Evolutionary conservation across 2,888 invertebrate genomes (phyloP), one percentile per base, ranked within the genome.

Genomic region (Suillia variegata): DNA sequence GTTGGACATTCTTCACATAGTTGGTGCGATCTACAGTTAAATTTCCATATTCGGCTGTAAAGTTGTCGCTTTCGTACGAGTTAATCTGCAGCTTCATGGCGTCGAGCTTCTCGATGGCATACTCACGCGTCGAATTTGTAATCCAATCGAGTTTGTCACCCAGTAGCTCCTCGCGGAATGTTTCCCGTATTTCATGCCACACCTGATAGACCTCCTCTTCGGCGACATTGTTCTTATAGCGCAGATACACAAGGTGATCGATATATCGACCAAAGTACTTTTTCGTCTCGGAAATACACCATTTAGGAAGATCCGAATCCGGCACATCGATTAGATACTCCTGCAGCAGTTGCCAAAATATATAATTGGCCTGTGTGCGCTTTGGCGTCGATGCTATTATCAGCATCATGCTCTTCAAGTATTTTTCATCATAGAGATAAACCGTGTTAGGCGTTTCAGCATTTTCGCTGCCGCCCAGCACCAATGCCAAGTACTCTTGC

Each of bases 111-210:
- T 67, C 64, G 5, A 77, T 64, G 33, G 79, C 79, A 51, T 67
- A 52, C 13, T 55, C 51, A 1, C 78, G 67, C 0, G 77, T 77
- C 1, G 18, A 49, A n/a, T 75, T 72, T 2, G 67, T 50, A 21
- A 77, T 79, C 77, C 80, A 77, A 54, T 75, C 69, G 4, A 70
- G 67, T 31, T 72, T 75, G 54, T 79, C 71, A 4, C 74, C 70
- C 0, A 51, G 58, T 31, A 77, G 33, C 1, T 74, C 65, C 4
- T 63, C 61, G 1, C 68, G 70, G 56, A 80, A 80, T 0, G 70
- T 61, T 0, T 56, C 54, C 0, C 67, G 70, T 8, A 81, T 65
- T 31, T 80, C 70, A 0, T 63, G 47, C 80, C 79, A 81, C 4
- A 80, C 58, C 0, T 62, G 58, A 18, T 63, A 56, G 0, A 80